phyloP scores from a whole-genome alignment of 2,797 vertebrate species.

The Cuniculus paca region DNA sequence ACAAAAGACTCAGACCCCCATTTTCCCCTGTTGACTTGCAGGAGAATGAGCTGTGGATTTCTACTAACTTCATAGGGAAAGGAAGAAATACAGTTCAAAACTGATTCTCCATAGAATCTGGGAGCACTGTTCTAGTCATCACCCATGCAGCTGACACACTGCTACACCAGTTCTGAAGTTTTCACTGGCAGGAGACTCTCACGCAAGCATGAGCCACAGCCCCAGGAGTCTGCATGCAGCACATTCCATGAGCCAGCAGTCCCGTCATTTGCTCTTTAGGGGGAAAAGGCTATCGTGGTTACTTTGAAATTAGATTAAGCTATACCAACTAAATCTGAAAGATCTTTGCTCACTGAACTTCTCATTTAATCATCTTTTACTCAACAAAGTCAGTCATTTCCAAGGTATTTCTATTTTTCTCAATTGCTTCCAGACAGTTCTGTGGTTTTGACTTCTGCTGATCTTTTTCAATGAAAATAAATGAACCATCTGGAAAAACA shows the following conservation, averaged over 20 bases:
- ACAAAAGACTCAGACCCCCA: background rate
- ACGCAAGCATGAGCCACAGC: background rate
- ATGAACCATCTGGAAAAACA: conserved; percentile 82
- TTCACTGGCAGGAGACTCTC: background rate
- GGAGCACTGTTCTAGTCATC: background rate
- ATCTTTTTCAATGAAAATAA: conserved; percentile 84
- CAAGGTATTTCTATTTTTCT: conserved; percentile 77
- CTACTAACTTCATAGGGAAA: background rate
- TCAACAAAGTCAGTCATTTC: conserved; percentile 68
- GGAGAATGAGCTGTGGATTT: background rate
- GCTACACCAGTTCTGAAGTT: background rate
- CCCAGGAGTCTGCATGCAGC: background rate
- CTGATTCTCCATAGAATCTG: background rate
- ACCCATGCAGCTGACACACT: background rate
- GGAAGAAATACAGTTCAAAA: background rate
- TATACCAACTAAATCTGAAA: conserved; percentile 69
- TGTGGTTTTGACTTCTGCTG: conserved; percentile 80
- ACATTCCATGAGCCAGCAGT: background rate
- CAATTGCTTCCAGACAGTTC: conserved; percentile 80
- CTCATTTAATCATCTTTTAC: conserved; percentile 63
- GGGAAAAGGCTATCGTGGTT: background rate
- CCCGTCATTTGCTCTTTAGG: conserved; percentile 38
- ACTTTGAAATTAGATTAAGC: conserved; percentile 77
- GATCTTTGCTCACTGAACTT: conserved; percentile 68
- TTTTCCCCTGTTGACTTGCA: background rate